Evolutionary conservation across 2,888 invertebrate species (phyloP).

Genomic region (Lochmaea capreae): DNA sequence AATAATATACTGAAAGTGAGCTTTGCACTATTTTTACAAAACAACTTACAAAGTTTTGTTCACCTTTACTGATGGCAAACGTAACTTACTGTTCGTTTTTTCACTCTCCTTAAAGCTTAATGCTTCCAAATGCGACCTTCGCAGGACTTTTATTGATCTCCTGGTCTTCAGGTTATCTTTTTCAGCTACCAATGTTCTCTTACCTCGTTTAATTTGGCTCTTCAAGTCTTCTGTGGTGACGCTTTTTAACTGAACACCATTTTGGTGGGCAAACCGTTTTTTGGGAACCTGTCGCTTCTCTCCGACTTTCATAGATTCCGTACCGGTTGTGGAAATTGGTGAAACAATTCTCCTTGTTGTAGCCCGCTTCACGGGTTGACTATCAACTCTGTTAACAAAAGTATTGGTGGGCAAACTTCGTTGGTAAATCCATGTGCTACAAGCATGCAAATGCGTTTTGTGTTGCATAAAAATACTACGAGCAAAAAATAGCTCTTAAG

Average conservation of each 20-base stretch:
- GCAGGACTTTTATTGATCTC: constrained; percentile 61
- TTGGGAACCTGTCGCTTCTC: constrained; percentile 52
- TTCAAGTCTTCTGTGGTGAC: constrained; percentile 46
- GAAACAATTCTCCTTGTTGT: constrained; percentile 46
- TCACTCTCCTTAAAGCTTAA: constrained; percentile 50
- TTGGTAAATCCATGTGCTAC: constrained; percentile 3
- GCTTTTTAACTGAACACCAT: constrained; percentile 42
- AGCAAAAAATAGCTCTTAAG: background rate
- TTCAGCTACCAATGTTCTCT: constrained; percentile 60
- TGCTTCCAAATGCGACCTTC: constrained; percentile 54
- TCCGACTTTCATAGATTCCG: constrained; percentile 45
- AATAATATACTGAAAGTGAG: constrained; percentile 3
- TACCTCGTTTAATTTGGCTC: constrained; percentile 58
- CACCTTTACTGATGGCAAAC: constrained; percentile 53
- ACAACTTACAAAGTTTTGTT: constrained; percentile 54
- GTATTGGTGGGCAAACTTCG: constrained; percentile 43
- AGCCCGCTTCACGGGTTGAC: constrained; percentile 45
- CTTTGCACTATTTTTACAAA: background rate
- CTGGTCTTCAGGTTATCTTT: constrained; percentile 61
- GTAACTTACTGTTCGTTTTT: constrained; percentile 50
- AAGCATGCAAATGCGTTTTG: constrained; percentile 20
- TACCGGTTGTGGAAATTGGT: constrained; percentile 40
- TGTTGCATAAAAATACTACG: background rate
- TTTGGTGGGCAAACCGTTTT: constrained; percentile 45
- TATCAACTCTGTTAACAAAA: constrained; percentile 62